phyloP scores from a whole-genome alignment of 2,888 invertebrate species.

The Laothoe populi region DNA sequence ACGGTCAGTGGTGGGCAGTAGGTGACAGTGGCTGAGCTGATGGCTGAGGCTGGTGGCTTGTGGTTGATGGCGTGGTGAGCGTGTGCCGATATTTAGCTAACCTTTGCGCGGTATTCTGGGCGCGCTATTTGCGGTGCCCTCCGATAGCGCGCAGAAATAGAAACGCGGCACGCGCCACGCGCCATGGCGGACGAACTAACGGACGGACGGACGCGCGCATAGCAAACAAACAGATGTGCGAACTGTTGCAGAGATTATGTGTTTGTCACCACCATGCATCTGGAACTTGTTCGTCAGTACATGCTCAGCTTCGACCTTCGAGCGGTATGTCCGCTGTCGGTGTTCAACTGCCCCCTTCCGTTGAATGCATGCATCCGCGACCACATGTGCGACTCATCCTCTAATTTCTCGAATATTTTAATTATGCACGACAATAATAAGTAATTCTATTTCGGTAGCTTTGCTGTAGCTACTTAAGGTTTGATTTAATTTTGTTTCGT shows the following conservation, averaged over 20 bases:
- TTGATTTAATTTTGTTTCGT: too few relatives aligned
- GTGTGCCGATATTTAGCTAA: conserved; percentile 54
- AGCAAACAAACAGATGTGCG: conserved; percentile 21
- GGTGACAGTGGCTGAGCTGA: neutral
- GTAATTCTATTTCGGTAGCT: too few relatives aligned
- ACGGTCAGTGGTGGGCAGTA: neutral
- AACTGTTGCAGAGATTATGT: too few relatives aligned
- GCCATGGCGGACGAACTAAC: too few relatives aligned
- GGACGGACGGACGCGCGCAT: conserved; percentile 10
- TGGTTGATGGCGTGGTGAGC: neutral
- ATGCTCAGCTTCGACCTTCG: too few relatives aligned
- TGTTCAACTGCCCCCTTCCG: too few relatives aligned
- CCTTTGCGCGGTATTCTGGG: conserved; percentile 67
- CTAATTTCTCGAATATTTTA: too few relatives aligned
- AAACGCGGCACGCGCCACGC: conserved; percentile 33
- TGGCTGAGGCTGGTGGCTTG: neutral
- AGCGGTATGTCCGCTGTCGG: too few relatives aligned
- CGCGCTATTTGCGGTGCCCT: conserved; percentile 60
- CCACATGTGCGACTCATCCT: too few relatives aligned
- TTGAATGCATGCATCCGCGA: too few relatives aligned
- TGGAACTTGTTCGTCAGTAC: neutral
- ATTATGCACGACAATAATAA: too few relatives aligned
- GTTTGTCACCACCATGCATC: neutral
- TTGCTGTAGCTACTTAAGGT: too few relatives aligned
- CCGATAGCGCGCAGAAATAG: conserved; percentile 51